Conservation (phyloP, 2,888 invertebrate genomes). For the Hydriomena furcata region DNA sequence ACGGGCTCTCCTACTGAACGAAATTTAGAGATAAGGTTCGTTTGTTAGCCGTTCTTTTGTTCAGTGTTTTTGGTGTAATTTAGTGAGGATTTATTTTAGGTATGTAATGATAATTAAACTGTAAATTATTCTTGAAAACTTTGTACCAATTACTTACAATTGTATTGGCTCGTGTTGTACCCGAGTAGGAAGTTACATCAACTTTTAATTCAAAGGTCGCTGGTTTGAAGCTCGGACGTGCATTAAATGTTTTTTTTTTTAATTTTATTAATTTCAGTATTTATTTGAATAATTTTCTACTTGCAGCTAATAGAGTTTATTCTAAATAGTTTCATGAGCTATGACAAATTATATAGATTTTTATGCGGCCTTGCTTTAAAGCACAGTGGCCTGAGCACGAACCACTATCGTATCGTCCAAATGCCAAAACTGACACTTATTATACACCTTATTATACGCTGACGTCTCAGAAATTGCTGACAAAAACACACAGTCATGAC, state of each 20-base stretch:
- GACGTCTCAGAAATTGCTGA: slow-evolving; percentile 1
- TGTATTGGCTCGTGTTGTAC: no score
- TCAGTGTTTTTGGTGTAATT: slow-evolving; percentile 37
- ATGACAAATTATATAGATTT: neutral
- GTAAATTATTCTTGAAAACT: neutral
- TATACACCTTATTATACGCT: neutral
- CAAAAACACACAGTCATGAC: slow-evolving; percentile 16
- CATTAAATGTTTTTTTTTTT: no score
- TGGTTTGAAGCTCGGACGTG: no score
- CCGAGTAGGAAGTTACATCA: no score
- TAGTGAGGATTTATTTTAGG: slow-evolving; percentile 23
- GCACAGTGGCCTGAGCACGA: no score
- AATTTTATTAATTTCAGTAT: no score
- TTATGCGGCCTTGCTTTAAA: neutral
- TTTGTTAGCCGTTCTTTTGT: slow-evolving; percentile 41
- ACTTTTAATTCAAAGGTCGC: no score
- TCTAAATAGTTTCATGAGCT: neutral
- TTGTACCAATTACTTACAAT: no score
- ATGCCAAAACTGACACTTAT: no score
- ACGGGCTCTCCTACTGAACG: slow-evolving; percentile 37
- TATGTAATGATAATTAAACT: slow-evolving; percentile 13
- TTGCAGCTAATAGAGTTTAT: no score
- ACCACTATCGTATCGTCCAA: no score
- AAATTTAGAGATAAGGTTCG: slow-evolving; percentile 42
- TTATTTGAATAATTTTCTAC: no score